Conservation (phyloP, 1,140 invertebrate species). For the Sitophilus oryzae region DNA sequence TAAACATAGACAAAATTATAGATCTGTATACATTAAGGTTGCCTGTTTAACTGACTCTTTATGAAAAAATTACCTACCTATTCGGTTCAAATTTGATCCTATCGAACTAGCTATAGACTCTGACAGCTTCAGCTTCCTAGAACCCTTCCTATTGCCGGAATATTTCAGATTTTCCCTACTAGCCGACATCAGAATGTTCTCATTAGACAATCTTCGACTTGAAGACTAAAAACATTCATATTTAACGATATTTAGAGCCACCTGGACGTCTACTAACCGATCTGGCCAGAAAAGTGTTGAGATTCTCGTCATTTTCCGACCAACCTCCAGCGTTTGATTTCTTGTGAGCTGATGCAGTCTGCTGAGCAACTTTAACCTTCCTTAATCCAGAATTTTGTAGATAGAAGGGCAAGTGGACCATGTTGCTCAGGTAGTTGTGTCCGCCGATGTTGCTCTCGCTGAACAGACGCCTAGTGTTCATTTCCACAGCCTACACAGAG, state of each 20-base stretch:
- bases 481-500: conserved; percentile 74
- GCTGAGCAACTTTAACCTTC: conserved; percentile 80
- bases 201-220: conserved; percentile 67
- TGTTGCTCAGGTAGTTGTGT: conserved; percentile 91
- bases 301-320: conserved; percentile 46
- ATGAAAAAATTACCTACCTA: conserved; percentile 38
- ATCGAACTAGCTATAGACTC: conserved; percentile 87
- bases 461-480: conserved; percentile 78
- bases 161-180: conserved; percentile 64
- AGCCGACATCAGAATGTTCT: conserved; percentile 66
- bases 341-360: conserved; percentile 56
- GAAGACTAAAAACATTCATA: conserved; percentile 46
- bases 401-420: conserved; percentile 97
- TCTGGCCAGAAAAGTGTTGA: conserved; percentile 37
- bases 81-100: conserved; percentile 75
- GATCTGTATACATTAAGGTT: too few species aligned
- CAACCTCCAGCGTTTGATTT: conserved; percentile 31
- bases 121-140: conserved; percentile 68
- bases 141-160: conserved; percentile 47
- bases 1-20: too few species aligned
- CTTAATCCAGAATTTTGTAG: conserved; percentile 92
- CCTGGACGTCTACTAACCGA: conserved; percentile 30
- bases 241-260: background rate
- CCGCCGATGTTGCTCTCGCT: conserved; percentile 86
- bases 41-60: background rate